phyloP scores from a whole-genome alignment of 2,113 vertebrate genomes.

The Alligator mississippiensis region DNA sequence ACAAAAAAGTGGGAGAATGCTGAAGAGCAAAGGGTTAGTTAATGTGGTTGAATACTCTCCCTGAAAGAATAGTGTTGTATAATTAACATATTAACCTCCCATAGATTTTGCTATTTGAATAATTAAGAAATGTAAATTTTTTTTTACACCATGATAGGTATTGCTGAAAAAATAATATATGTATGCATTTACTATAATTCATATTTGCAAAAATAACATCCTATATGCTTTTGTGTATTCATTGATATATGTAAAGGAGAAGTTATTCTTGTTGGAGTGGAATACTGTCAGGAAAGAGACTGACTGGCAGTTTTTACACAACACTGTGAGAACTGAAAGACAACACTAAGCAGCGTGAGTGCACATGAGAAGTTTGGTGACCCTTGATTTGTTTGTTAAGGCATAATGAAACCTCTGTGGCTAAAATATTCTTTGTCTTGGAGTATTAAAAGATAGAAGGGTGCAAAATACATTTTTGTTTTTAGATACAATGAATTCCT shows the following conservation, averaged over 20 bases:
- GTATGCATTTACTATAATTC: neutral
- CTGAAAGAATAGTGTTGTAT: neutral
- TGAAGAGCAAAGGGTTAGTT: neutral
- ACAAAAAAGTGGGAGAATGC: neutral
- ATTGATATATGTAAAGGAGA: neutral
- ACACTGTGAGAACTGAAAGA: neutral
- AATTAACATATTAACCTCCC: neutral
- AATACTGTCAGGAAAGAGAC: neutral
- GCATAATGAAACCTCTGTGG: neutral
- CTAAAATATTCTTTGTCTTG: neutral
- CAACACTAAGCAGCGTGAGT: neutral
- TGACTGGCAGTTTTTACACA: neutral
- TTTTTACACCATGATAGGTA: neutral
- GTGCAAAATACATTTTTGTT: slow-evolving; percentile 10
- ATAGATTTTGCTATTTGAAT: neutral
- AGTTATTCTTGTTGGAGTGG: neutral
- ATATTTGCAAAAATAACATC: neutral
- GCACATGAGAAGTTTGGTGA: neutral
- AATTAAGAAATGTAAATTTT: neutral
- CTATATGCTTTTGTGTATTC: neutral
- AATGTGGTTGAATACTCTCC: neutral
- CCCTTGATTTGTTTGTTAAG: neutral
- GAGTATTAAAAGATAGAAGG: slow-evolving; percentile 3
- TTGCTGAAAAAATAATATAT: neutral
- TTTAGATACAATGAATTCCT: slow-evolving; percentile 27